Conservation (phyloP, 2,888 invertebrate genomes). For the Acronicta alni region DNA sequence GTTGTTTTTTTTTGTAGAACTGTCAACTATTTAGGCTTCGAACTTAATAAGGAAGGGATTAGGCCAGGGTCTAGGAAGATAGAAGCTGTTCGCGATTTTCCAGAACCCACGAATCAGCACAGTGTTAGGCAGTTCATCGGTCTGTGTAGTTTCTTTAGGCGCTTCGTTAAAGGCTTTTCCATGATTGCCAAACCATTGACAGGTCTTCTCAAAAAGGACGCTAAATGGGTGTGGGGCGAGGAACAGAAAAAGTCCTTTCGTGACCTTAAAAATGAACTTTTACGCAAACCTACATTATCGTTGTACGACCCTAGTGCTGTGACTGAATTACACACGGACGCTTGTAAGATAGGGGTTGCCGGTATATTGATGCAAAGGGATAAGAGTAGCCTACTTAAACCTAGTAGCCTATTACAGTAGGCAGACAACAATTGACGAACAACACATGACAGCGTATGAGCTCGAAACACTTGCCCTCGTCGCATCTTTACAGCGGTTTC, state of each 20-base stretch:
- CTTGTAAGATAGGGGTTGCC: background rate
- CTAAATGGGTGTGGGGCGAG: background rate
- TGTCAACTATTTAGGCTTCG: background rate
- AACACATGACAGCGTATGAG: conserved; percentile 1
- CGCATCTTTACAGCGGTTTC: background rate
- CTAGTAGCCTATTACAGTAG: background rate
- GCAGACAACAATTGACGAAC: background rate
- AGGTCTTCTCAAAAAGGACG: background rate
- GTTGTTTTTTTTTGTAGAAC: background rate
- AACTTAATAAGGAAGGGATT: background rate
- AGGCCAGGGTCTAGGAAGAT: background rate
- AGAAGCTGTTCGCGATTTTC: background rate
- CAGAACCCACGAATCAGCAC: background rate
- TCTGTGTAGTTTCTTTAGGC: background rate
- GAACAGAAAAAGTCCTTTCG: background rate
- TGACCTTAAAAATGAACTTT: background rate
- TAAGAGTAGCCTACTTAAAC: background rate
- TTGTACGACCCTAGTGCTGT: background rate
- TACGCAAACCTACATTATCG: background rate
- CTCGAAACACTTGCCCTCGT: conserved; percentile 4
- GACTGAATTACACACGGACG: background rate
- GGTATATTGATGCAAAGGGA: background rate
- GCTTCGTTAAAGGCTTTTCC: background rate
- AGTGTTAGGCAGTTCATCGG: background rate
- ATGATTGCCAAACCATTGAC: background rate